Conservation (phyloP, 2,797 vertebrate genomes). For the Botia almorhae region DNA sequence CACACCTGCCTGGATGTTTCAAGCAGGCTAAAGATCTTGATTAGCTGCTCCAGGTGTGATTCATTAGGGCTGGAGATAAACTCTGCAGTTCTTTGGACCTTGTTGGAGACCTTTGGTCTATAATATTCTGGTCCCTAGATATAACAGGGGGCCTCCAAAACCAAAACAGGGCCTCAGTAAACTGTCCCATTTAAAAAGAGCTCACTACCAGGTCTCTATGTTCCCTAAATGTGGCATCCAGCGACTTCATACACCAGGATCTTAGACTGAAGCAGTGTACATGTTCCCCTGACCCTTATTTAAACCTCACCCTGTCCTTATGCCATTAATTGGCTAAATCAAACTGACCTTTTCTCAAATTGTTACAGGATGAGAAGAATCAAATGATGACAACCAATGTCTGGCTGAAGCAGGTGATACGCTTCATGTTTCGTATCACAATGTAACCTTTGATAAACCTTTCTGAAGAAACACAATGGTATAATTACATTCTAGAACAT, state of each 20-base stretch:
- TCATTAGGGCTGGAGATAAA: too few species aligned
- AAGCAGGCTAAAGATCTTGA: too few species aligned
- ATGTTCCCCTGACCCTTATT: neutral
- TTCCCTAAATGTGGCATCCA: neutral
- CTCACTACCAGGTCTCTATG: neutral
- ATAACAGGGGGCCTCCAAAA: too few species aligned
- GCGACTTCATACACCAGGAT: neutral
- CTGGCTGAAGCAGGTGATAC: conserved; percentile 89
- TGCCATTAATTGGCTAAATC: conserved; percentile 16
- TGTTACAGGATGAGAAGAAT: conserved; percentile 82
- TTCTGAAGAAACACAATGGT: neutral
- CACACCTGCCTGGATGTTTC: too few species aligned
- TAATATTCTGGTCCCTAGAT: too few species aligned
- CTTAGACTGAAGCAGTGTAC: neutral
- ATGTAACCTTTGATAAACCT: neutral
- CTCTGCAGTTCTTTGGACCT: too few species aligned
- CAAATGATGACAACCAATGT: conserved; percentile 92
- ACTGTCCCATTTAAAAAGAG: too few species aligned
- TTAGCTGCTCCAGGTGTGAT: too few species aligned
- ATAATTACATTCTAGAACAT: neutral
- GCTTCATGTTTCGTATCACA: neutral
- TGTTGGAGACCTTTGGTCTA: too few species aligned
- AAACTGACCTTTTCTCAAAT: conserved; percentile 19
- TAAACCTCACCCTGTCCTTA: neutral
- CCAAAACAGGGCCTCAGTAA: too few species aligned